Evolutionary conservation across 2,888 invertebrate genomes (phyloP).

Genomic region (Odontomyia ornata): DNA sequence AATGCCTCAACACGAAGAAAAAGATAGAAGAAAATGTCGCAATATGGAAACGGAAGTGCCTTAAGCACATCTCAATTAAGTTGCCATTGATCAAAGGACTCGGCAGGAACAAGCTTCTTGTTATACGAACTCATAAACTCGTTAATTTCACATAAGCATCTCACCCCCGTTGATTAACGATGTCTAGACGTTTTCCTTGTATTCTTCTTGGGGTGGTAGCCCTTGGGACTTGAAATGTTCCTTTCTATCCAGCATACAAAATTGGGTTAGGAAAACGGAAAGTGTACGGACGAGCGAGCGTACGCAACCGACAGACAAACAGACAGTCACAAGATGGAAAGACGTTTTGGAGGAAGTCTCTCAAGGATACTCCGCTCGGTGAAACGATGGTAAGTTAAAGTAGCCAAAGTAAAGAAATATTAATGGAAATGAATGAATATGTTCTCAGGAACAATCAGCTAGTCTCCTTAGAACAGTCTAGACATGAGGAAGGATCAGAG

Average conservation of each 20-base stretch:
- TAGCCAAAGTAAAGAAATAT: constrained; percentile 6
- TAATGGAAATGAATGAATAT: background rate
- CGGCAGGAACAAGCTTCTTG: constrained; percentile 44
- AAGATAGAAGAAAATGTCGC: constrained; percentile 39
- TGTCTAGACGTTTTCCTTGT: constrained; percentile 41
- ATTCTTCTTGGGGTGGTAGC: constrained; percentile 2
- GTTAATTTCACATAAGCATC: constrained; percentile 45
- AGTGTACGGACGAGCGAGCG: background rate
- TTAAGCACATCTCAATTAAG: constrained; percentile 48
- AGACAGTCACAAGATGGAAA: background rate
- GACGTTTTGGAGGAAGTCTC: background rate
- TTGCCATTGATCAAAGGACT: constrained; percentile 46
- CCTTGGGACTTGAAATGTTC: constrained; percentile 27
- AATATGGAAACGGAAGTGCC: constrained; percentile 47
- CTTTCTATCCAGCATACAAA: constrained; percentile 9
- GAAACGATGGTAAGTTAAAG: background rate
- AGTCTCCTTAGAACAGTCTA: constrained; percentile 4
- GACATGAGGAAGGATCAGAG: background rate
- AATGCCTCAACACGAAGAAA: too few species aligned
- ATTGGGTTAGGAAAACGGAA: constrained; percentile 33
- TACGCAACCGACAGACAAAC: constrained; percentile 11
- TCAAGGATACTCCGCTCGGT: background rate
- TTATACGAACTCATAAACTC: constrained; percentile 42
- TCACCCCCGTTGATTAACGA: constrained; percentile 46
- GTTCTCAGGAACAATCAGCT: background rate